Percentiles rank a stretch among this genome's conserved stretches.
These are phyloP conservation scores for Plutomurus gul DNA, from an alignment of 1,140 invertebrate genomes.

Conservation along the genomic window DNA sequence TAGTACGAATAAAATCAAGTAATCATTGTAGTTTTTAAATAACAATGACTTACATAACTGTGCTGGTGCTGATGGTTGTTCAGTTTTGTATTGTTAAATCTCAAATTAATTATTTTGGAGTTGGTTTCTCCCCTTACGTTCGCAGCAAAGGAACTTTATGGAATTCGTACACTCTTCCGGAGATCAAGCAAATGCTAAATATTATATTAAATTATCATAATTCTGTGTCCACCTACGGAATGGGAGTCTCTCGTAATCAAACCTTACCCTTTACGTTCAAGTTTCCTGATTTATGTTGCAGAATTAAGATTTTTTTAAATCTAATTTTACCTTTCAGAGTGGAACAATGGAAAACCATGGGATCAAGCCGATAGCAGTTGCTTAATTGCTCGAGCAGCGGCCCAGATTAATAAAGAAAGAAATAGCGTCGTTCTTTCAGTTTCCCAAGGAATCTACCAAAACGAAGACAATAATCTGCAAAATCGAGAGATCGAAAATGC, in stretches of 20 bases:
- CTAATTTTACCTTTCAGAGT: constrained; percentile 25
- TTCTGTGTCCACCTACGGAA: constrained; percentile 43
- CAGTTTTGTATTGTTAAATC: background rate
- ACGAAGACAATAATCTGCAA: constrained; percentile 15
- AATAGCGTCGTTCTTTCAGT: constrained; percentile 31
- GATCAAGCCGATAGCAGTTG: constrained; percentile 46
- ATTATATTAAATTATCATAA: constrained; percentile 42
- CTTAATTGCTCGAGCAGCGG: constrained; percentile 43
- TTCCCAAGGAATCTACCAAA: constrained; percentile 46
- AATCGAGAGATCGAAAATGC: constrained; percentile 50
- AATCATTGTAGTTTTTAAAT: too few species aligned
- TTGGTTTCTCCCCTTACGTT: constrained; percentile 49
- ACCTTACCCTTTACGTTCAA: background rate
- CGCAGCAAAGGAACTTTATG: background rate
- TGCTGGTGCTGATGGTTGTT: background rate
- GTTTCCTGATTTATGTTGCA: background rate
- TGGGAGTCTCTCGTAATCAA: constrained; percentile 14
- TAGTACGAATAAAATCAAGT: too few species aligned
- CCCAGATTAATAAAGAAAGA: constrained; percentile 39
- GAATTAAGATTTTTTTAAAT: background rate
- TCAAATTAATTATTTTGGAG: constrained; percentile 38
- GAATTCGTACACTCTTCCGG: constrained; percentile 45
- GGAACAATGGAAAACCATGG: constrained; percentile 37
- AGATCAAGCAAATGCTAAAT: constrained; percentile 48
- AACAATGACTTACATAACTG: background rate